A percentile compares a stretch with the other conserved stretches of the same genome.
These are phyloP conservation scores for Collichthys lucidus DNA, from an alignment of 2,113 vertebrate species.

Conservation along the genomic window DNA sequence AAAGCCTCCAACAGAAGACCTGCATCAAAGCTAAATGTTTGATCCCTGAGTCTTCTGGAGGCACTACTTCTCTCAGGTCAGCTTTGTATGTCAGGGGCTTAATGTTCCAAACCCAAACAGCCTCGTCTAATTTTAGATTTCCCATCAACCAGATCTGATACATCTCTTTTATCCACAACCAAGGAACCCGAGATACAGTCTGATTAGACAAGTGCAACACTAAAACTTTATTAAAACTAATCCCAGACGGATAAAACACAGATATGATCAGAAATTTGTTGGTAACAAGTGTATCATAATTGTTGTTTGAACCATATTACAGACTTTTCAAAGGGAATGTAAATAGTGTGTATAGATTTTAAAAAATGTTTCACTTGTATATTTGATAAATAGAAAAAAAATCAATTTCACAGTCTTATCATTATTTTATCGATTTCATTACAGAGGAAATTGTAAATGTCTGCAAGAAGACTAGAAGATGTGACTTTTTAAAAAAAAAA, in stretches of 20 bases:
- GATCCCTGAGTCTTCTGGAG: neutral
- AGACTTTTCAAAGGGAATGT: too few species aligned
- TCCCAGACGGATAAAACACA: neutral
- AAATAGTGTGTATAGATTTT: too few species aligned
- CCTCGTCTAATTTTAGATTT: slow-evolving; percentile 44
- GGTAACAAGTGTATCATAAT: neutral
- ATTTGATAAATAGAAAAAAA: neutral
- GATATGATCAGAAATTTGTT: neutral
- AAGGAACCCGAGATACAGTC: neutral
- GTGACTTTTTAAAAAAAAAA: too few species aligned
- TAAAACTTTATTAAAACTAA: neutral
- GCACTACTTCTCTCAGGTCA: neutral
- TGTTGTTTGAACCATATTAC: too few species aligned
- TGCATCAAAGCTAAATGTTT: neutral
- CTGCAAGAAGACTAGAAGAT: neutral
- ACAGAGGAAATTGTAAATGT: neutral
- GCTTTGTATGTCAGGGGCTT: slow-evolving; percentile 2
- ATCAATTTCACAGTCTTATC: too few species aligned
- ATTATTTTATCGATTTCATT: neutral
- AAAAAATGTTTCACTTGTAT: neutral
- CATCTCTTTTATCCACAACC: neutral
- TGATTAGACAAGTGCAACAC: neutral
- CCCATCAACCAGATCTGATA: neutral
- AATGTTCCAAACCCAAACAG: neutral
- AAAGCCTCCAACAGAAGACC: neutral